Conservation (phyloP, 2,113 vertebrate genomes). For the Excalfactoria chinensis region DNA sequence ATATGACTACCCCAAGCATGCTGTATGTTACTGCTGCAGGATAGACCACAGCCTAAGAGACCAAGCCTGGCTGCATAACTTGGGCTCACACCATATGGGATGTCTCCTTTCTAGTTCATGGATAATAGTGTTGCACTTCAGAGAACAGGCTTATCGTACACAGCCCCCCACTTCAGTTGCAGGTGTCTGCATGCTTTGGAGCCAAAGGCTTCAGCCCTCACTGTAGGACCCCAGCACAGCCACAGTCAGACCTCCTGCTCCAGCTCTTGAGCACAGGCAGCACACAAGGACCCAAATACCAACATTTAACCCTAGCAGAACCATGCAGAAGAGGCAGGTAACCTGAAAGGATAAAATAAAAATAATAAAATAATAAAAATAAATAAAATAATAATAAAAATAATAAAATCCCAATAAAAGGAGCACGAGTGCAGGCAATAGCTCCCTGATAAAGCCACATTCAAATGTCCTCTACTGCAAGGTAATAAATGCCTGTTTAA, state of each 20-base stretch:
- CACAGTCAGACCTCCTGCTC: background rate
- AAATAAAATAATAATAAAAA: too few relatives aligned
- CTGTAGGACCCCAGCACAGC: too few relatives aligned
- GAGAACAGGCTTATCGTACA: background rate
- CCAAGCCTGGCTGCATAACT: accelerated
- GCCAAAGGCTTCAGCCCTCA: background rate
- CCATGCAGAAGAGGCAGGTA: background rate
- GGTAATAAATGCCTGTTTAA: background rate
- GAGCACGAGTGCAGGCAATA: background rate
- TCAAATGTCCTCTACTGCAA: background rate
- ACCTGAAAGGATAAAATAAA: background rate
- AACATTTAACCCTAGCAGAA: background rate
- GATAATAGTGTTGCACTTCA: background rate
- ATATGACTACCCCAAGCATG: background rate
- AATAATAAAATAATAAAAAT: too few relatives aligned
- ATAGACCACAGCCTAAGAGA: accelerated
- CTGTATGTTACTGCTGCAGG: background rate
- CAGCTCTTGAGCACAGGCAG: background rate
- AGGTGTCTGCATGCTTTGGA: background rate
- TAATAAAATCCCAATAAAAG: background rate
- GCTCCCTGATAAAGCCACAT: background rate
- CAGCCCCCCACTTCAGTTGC: background rate
- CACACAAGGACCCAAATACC: background rate
- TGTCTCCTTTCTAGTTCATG: background rate
- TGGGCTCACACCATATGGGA: accelerated